Percentiles rank a stretch among this genome's conserved stretches.
phyloP scores from a whole-genome alignment of 2,888 invertebrate genomes.

The Tipula lateralis region DNA sequence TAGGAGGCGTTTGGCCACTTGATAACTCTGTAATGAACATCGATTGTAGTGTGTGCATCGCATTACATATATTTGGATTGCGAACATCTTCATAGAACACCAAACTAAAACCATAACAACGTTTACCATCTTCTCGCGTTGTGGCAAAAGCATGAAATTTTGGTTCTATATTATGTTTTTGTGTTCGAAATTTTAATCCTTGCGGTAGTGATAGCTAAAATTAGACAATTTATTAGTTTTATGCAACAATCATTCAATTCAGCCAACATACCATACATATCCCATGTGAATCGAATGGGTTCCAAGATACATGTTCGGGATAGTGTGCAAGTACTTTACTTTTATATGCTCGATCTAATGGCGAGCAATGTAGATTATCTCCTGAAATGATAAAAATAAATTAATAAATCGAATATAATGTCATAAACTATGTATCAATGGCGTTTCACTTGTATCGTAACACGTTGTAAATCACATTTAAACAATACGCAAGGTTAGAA shows the following conservation, averaged over 20 bases:
- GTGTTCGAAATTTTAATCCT: conserved; percentile 90
- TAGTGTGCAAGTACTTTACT: conserved; percentile 91
- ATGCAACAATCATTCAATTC: not conserved
- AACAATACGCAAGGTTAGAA: not conserved
- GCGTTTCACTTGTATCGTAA: not conserved
- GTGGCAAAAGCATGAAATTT: conserved; percentile 95
- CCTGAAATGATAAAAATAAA: conserved; percentile 53
- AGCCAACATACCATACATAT: conserved; percentile 80
- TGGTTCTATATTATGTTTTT: conserved; percentile 81
- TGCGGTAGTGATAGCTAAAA: conserved; percentile 87
- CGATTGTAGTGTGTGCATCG: conserved; percentile 93
- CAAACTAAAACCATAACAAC: conserved; percentile 90
- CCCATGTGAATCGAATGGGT: conserved; percentile 91
- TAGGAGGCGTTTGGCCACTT: conserved; percentile 67
- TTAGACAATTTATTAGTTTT: not conserved
- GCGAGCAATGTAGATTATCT: conserved; percentile 79
- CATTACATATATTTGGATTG: conserved; percentile 86
- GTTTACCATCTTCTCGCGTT: conserved; percentile 92
- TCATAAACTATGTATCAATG: not conserved
- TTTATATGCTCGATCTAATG: conserved; percentile 90
- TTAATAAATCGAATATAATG: not conserved
- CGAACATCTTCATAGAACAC: conserved; percentile 95
- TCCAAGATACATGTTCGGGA: conserved; percentile 83
- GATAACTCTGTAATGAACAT: conserved; percentile 88
- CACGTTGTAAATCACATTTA: not conserved